Evolutionary conservation across 2,888 invertebrate species (phyloP).

Genomic region (Leptinotarsa haldemani): DNA sequence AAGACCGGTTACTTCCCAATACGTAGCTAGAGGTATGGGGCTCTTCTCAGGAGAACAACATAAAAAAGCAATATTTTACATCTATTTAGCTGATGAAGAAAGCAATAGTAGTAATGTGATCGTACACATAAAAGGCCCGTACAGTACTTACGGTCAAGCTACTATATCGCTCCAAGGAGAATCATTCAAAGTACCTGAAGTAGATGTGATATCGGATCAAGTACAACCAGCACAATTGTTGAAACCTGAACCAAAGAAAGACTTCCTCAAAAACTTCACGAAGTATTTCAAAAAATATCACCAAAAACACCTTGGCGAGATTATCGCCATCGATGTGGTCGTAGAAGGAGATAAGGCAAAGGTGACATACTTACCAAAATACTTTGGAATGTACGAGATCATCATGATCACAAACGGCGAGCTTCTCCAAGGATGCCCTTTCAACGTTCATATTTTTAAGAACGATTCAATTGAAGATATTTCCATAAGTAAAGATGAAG

Average conservation of each 20-base stretch:
- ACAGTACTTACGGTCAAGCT: slow-evolving; percentile 56
- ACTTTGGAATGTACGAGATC: slow-evolving; percentile 71
- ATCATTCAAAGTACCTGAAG: slow-evolving; percentile 31
- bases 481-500: slow-evolving; percentile 32
- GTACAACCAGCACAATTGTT: not conserved
- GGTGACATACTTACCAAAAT: slow-evolving; percentile 68
- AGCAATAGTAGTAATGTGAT: slow-evolving; percentile 51
- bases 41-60: slow-evolving; percentile 71
- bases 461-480: slow-evolving; percentile 48
- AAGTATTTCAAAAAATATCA: slow-evolving; percentile 34
- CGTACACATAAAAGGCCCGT: slow-evolving; percentile 61
- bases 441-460: slow-evolving; percentile 65
- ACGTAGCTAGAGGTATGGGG: slow-evolving; percentile 73
- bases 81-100: slow-evolving; percentile 64
- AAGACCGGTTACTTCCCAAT: slow-evolving; percentile 63
- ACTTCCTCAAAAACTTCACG: slow-evolving; percentile 30
- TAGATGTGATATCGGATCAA: slow-evolving; percentile 34
- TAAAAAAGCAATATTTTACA: slow-evolving; percentile 70
- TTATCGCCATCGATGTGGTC: slow-evolving; percentile 69
- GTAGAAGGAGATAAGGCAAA: slow-evolving; percentile 67
- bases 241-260: slow-evolving; percentile 5
- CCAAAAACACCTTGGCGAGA: slow-evolving; percentile 51
- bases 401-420: slow-evolving; percentile 70
- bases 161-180: slow-evolving; percentile 49
- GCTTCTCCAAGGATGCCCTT: slow-evolving; percentile 73